These are phyloP conservation scores for Quadroppia sp. DNA, from an alignment of 2,888 invertebrate genomes.

Conservation along the genomic window DNA sequence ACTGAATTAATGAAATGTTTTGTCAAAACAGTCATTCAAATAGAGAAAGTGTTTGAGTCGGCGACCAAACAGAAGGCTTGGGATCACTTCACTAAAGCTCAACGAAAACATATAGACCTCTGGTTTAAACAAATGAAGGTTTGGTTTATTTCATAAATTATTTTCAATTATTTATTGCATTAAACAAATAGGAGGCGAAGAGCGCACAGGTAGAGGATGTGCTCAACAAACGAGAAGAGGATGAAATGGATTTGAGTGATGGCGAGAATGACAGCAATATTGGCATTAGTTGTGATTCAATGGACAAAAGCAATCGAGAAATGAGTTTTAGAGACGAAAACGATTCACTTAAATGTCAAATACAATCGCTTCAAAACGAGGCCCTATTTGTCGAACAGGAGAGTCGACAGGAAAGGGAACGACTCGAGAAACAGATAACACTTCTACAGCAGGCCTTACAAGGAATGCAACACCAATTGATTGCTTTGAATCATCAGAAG, in stretches of 20 bases:
- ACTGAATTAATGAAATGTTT: too few relatives aligned
- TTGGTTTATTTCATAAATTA: neutral
- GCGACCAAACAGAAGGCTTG: conserved; percentile 97
- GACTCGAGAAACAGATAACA: conserved; percentile 77
- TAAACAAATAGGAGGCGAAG: conserved; percentile 67
- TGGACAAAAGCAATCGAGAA: neutral
- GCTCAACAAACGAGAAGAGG: conserved; percentile 65
- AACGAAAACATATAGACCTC: conserved; percentile 95
- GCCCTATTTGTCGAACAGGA: conserved; percentile 80
- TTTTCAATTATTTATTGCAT: conserved; percentile 20
- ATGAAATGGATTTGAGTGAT: conserved; percentile 83
- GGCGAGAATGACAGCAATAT: conserved; percentile 57
- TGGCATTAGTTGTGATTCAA: neutral
- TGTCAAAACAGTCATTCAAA: conserved; percentile 77
- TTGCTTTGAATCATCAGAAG: conserved; percentile 33
- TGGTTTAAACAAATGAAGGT: conserved; percentile 95
- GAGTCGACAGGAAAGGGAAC: conserved; percentile 65
- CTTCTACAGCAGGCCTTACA: conserved; percentile 62
- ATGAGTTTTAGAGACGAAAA: conserved; percentile 69
- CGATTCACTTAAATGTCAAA: conserved; percentile 79
- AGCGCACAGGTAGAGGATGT: conserved; percentile 64
- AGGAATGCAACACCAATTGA: conserved; percentile 53
- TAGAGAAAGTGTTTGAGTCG: conserved; percentile 93
- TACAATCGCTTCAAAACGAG: conserved; percentile 92
- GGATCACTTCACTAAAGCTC: conserved; percentile 59